Evolutionary conservation across 2,888 invertebrate genomes (phyloP), one percentile per base, ranked within the genome.

Genomic region (Phyllotreta striolata): DNA sequence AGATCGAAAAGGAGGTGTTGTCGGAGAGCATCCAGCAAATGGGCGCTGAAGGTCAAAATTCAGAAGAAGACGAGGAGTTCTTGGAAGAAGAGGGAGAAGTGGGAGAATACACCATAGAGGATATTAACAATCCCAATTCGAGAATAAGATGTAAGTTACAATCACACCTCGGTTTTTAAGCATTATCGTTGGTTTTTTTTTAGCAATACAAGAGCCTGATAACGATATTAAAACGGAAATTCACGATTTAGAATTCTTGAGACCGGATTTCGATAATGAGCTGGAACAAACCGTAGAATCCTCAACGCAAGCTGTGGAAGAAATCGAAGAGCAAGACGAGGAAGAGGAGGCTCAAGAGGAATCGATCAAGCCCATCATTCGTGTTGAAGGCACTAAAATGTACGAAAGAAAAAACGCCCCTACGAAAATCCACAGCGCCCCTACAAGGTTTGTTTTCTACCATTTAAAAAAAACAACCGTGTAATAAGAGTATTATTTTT

Each of bases 381-480:
- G 82, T 13, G 74, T 74, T 8, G 82, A 82, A 73, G 81, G 77
- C 6, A 81, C 81, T 3, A 82, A 80, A 72, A 78, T 74, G 62
- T 74, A 74, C 37, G 43, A 66, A 57, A 55, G 74, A 24, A 72
- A 70, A 59, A 66, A 66, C n/a, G 66, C 69, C 6, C 40, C 56
- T 10, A 68, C 58, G 10, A 40, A 58, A 35, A 57, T 4, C 24
- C 1, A 24, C 24, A 24, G 24, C 24, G 24, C 24, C 24, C 24
- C 43, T 13, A 52, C 10, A 37, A 55, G 46, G 57, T 62, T 49
- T 44, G 1, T 56, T 34, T 12, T n/a, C 43, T 41, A 10, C 3
- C 6, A 8, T n/a, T 51, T 52, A 2, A 3, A 7, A n/a, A 6
- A 52, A n/a, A 44, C 12, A 7, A 2, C 12, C 14, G 12, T 10